A percentile compares a stretch with the other conserved stretches of the same genome.
phyloP scores from a whole-genome alignment of 2,888 invertebrate genomes.

The Elgonia sp. region DNA sequence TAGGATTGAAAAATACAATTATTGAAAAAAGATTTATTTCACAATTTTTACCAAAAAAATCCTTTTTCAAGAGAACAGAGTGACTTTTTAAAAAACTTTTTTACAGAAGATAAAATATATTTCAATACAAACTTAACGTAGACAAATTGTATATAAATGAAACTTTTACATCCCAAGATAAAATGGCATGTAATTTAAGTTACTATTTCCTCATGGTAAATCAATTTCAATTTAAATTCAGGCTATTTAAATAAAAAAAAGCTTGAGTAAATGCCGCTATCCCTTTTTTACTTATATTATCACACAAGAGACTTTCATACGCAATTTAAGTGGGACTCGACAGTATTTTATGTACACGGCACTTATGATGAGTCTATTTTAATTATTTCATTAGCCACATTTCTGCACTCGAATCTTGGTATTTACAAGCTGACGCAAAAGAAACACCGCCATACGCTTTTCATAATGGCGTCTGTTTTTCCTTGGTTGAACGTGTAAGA shows the following conservation, averaged over 20 bases:
- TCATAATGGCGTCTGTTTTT: conserved; percentile 35
- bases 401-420: not conserved
- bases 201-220: not conserved
- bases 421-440: not conserved
- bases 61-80: no score
- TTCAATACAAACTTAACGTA: no score
- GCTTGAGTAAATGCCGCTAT: conserved; percentile 6
- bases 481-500: conserved; percentile 18
- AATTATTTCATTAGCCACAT: no score
- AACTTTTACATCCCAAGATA: not conserved
- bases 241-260: conserved; percentile 29
- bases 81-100: no score
- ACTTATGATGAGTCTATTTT: no score
- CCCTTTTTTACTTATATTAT: conserved; percentile 3
- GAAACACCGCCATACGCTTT: not conserved
- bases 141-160: no score
- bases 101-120: no score
- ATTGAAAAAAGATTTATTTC: no score
- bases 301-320: not conserved
- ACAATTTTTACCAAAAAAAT: no score
- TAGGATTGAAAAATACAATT: no score
- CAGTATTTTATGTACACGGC: no score
- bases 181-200: not conserved
- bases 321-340: not conserved
- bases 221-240: conserved; percentile 22